Evolutionary conservation across 2,113 vertebrate genomes (phyloP).

Genomic region (Rhea americana): DNA sequence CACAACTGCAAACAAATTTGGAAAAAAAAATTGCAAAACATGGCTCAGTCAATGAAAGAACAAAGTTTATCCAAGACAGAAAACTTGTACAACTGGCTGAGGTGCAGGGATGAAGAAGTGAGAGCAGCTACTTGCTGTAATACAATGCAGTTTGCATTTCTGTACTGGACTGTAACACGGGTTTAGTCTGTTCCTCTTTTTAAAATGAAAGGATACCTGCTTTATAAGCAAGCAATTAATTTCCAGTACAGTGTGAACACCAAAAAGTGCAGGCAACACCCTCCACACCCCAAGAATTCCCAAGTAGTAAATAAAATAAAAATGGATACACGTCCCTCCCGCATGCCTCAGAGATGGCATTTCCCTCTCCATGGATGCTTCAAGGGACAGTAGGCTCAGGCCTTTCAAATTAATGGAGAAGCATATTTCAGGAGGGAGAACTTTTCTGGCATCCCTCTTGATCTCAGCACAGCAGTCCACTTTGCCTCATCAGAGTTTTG

Average conservation of each 20-base stretch:
- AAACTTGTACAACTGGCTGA: background rate
- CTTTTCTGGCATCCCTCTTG: too few species aligned
- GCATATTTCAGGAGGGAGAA: rapidly evolving
- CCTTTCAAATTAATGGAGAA: background rate
- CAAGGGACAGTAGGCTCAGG: background rate
- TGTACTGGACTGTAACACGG: background rate
- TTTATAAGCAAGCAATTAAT: background rate
- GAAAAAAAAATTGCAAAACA: background rate
- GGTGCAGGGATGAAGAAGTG: background rate
- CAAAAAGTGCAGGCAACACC: background rate
- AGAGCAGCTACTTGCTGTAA: background rate
- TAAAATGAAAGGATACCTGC: background rate
- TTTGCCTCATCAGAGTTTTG: background rate
- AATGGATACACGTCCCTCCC: background rate
- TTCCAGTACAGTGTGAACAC: background rate
- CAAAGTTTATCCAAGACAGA: background rate
- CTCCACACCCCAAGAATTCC: background rate
- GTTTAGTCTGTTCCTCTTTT: background rate
- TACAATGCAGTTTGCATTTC: background rate
- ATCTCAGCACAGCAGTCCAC: background rate
- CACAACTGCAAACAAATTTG: background rate
- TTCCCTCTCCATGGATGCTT: background rate
- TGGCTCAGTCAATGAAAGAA: background rate
- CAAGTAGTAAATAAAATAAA: background rate
- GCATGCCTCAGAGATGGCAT: background rate